phyloP scores from a whole-genome alignment of 2,113 vertebrate genomes.

The Anarhynchus alexandrinus region DNA sequence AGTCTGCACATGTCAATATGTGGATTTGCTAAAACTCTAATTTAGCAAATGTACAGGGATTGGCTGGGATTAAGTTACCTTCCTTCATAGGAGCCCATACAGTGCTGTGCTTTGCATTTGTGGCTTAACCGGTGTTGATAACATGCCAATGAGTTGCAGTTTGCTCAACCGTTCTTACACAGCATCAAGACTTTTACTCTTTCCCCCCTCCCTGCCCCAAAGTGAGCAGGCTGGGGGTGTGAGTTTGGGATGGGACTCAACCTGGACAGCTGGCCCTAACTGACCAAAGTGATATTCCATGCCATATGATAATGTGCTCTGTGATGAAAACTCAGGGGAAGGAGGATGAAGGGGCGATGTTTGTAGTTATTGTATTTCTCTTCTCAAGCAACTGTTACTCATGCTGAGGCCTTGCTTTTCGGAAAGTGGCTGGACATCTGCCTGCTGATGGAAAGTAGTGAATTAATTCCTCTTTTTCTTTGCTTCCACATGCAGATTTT shows the following conservation, averaged over 20 bases:
- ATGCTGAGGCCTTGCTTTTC: background rate
- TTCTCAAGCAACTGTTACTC: background rate
- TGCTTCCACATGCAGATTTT: background rate
- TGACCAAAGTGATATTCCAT: background rate
- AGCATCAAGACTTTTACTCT: background rate
- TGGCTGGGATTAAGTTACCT: background rate
- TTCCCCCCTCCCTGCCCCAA: background rate
- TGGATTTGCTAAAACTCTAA: background rate
- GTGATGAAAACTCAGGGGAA: background rate
- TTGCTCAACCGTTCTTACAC: background rate
- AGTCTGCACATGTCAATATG: background rate
- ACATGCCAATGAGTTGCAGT: background rate
- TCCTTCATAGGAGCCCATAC: background rate
- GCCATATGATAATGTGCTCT: background rate
- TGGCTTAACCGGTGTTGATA: background rate
- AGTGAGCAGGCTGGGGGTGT: accelerated
- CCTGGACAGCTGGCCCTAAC: background rate
- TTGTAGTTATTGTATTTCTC: background rate
- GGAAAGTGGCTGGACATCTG: background rate
- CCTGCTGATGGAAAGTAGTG: background rate
- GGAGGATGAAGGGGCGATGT: background rate
- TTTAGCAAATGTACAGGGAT: background rate
- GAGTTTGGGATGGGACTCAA: background rate
- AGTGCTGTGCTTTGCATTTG: background rate
- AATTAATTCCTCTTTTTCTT: background rate